phyloP scores from a whole-genome alignment of 2,797 vertebrate species.

The Crax fasciolata region DNA sequence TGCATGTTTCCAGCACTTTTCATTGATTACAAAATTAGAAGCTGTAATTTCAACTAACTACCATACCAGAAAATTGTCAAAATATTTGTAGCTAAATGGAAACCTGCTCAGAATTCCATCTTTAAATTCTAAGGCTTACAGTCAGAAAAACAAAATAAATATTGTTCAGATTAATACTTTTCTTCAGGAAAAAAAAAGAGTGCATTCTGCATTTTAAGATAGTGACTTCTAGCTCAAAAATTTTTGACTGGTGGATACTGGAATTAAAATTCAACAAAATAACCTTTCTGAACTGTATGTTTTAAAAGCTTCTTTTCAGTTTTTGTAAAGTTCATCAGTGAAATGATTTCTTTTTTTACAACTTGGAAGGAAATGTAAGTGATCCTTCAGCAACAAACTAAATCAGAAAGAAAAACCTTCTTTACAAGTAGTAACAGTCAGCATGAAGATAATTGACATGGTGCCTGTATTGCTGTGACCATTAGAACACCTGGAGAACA shows the following conservation, averaged over 20 bases:
- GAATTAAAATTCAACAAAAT: neutral
- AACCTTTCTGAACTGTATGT: neutral
- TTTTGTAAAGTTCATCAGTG: neutral
- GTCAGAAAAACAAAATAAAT: neutral
- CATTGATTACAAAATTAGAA: slow-evolving; percentile 34
- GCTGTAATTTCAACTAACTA: slow-evolving; percentile 8
- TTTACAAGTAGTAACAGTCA: neutral
- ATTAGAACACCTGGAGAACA: neutral
- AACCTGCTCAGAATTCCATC: neutral
- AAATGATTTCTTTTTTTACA: neutral
- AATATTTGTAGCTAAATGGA: slow-evolving; percentile 20
- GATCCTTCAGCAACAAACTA: neutral
- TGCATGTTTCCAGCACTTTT: slow-evolving; percentile 12
- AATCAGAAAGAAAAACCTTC: neutral
- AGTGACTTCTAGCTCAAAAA: neutral
- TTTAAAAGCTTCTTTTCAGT: neutral
- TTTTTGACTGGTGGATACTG: neutral
- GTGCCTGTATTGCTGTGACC: neutral
- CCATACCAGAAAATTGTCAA: neutral
- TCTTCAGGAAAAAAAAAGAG: neutral
- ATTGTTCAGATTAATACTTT: neutral
- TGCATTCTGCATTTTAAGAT: neutral
- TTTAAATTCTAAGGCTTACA: neutral
- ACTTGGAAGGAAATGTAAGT: neutral
- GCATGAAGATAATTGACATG: neutral